Base-by-base conservation (phyloP, 2,888 invertebrate genomes). In the Hyppa rectilinea region DNA sequence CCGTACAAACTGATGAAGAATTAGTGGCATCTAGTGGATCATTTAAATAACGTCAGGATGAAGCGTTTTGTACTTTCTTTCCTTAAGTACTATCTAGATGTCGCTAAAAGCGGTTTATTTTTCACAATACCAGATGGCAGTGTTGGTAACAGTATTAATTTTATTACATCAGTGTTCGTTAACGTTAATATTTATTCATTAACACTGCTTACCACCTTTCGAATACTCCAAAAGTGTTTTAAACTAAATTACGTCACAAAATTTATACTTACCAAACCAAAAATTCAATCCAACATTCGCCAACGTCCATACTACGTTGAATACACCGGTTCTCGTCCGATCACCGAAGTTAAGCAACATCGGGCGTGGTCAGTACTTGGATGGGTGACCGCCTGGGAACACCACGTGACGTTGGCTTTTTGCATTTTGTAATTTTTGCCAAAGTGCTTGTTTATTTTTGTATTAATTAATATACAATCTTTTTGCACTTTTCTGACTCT, bases 281-380 rank as follows among this genome's bases (percentile, higher is more conserved):
- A n/a, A n/a, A n/a, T n/a, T n/a, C n/a, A n/a, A n/a, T n/a, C n/a
- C n/a, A 1, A 3, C 20, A 1, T 14, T 90, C 90, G 88, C 87
- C 89, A 89, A 89, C 88, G 92, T 92, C 91, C 93, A 93, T 92
- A 94, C 93, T 89, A 94, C 88, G 92, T 93, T 93, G 92, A 93
- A 92, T 82, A 92, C 92, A 93, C 92, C 92, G 93, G 93, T 93
- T 94, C 93, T 94, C 93, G 93, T 94, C 93, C 92, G 94, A 94
- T 94, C 93, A 94, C 94, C 93, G 93, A 93, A 93, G 93, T 93
- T 92, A 94, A 93, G 92, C 94, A 93, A 92, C 92, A 90, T 94
- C 91, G 94, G 94, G 93, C 93, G 91, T 85, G 90, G 90, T 92
- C 91, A 92, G 92, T 93, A 92, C 92, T 92, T 93, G 91, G 92